Evolutionary conservation across 2,113 vertebrate species (phyloP).

Genomic region (Oreochromis aureus): DNA sequence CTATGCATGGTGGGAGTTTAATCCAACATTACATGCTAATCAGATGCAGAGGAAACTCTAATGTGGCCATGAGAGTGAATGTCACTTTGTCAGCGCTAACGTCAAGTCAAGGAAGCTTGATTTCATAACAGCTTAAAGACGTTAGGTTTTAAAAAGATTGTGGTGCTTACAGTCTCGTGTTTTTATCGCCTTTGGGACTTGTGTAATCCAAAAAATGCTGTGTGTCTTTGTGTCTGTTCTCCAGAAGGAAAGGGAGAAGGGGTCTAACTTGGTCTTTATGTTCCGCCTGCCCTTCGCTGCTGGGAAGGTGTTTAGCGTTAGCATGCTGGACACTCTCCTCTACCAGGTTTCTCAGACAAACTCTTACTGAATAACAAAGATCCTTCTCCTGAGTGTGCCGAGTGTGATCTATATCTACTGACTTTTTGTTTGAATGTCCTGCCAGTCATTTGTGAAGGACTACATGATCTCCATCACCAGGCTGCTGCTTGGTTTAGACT

Average conservation of each 20-base stretch:
- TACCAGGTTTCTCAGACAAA: slow-evolving; percentile 72
- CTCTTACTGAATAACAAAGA: background rate
- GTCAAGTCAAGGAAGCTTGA: background rate
- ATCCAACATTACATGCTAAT: background rate
- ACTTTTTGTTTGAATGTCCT: background rate
- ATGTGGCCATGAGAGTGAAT: background rate
- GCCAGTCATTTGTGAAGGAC: slow-evolving; percentile 81
- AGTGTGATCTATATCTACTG: background rate
- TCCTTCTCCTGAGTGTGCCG: background rate
- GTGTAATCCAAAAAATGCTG: background rate
- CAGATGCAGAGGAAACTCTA: background rate
- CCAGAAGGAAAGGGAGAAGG: slow-evolving; percentile 80
- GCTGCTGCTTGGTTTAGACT: slow-evolving; percentile 78
- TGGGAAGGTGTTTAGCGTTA: slow-evolving; percentile 82
- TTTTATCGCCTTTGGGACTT: background rate
- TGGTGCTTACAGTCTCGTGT: background rate
- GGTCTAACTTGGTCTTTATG: slow-evolving; percentile 83
- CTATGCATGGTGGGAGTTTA: background rate
- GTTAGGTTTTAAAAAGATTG: background rate
- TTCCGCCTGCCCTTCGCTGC: slow-evolving; percentile 81
- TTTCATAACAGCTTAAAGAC: background rate
- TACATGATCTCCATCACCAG: slow-evolving; percentile 84
- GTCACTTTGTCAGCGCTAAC: background rate
- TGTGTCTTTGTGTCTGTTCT: slow-evolving; percentile 11
- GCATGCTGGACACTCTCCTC: slow-evolving; percentile 81